These are phyloP conservation scores for Rhea americana DNA, from an alignment of 2,113 vertebrate species.

Conservation along the genomic window DNA sequence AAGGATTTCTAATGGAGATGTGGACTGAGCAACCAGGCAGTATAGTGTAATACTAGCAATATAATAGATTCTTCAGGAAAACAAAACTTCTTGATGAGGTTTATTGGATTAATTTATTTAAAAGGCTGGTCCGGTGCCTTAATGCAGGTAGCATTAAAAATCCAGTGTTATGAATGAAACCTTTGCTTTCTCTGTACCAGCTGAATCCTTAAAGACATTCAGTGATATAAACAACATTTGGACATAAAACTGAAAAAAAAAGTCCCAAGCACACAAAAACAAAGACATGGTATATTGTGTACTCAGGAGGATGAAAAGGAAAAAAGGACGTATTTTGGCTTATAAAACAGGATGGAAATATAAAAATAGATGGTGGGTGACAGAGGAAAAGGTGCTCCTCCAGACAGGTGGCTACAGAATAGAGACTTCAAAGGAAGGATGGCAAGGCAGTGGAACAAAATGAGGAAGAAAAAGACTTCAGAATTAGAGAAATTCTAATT, in stretches of 20 bases:
- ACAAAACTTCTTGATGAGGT: constrained; percentile 6
- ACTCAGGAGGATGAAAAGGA: neutral
- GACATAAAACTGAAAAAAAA: neutral
- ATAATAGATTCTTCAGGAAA: constrained; percentile 22
- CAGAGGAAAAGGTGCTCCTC: neutral
- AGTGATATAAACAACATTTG: neutral
- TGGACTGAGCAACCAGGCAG: constrained; percentile 17
- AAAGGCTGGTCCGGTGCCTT: constrained; percentile 17
- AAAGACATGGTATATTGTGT: neutral
- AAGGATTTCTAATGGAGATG: constrained; percentile 39
- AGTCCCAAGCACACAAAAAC: neutral
- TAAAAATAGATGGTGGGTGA: neutral
- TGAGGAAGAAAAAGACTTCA: neutral
- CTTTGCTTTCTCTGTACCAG: neutral
- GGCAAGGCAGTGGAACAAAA: neutral
- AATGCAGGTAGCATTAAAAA: neutral
- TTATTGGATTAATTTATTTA: constrained; percentile 46
- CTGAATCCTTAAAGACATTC: neutral
- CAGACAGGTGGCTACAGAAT: neutral
- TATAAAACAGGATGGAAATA: neutral
- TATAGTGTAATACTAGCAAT: neutral
- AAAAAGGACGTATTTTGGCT: neutral
- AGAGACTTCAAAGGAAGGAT: neutral
- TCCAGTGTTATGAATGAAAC: neutral
- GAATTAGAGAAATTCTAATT: neutral